These are phyloP conservation scores for Ectemnius continuus DNA, from an alignment of 2,888 invertebrate species.

Conservation along the genomic window DNA sequence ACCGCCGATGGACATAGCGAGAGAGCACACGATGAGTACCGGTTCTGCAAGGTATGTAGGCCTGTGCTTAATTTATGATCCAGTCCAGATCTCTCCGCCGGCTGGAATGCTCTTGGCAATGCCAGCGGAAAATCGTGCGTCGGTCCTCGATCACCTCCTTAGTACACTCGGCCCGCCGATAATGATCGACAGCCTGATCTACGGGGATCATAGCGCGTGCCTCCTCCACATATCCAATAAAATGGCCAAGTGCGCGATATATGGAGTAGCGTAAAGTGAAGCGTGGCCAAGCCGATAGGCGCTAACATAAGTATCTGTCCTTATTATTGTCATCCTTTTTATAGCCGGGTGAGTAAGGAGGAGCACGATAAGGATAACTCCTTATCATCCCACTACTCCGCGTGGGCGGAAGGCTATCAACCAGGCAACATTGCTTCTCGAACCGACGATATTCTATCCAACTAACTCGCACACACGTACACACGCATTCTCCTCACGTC, in stretches of 20 bases:
- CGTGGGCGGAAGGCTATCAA: neutral
- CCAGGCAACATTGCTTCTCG: neutral
- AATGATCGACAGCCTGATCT: conserved; percentile 17
- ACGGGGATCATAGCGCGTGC: neutral
- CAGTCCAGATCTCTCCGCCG: conserved; percentile 47
- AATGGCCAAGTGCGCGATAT: neutral
- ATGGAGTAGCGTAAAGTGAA: neutral
- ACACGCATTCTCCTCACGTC: no score
- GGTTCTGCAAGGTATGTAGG: conserved; percentile 49
- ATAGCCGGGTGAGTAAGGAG: conserved; percentile 1
- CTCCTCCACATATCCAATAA: conserved; percentile 3
- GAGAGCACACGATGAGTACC: conserved; percentile 50
- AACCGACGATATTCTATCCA: no score
- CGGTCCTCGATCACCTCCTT: conserved; percentile 41
- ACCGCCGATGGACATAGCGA: conserved; percentile 36
- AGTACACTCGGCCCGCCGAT: conserved; percentile 24
- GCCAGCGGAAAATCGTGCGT: conserved; percentile 50
- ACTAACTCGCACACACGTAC: no score
- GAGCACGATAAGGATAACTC: neutral
- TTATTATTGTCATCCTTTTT: conserved; percentile 2
- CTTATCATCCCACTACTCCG: no score
- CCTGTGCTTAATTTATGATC: conserved; percentile 54
- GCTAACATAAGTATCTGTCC: neutral
- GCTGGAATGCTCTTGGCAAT: conserved; percentile 47
- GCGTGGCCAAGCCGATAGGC: neutral